Percentiles rank a stretch among this genome's conserved stretches.
These are phyloP conservation scores for Thalassaphorura encarpata DNA, from an alignment of 1,140 invertebrate genomes.

Conservation along the genomic window DNA sequence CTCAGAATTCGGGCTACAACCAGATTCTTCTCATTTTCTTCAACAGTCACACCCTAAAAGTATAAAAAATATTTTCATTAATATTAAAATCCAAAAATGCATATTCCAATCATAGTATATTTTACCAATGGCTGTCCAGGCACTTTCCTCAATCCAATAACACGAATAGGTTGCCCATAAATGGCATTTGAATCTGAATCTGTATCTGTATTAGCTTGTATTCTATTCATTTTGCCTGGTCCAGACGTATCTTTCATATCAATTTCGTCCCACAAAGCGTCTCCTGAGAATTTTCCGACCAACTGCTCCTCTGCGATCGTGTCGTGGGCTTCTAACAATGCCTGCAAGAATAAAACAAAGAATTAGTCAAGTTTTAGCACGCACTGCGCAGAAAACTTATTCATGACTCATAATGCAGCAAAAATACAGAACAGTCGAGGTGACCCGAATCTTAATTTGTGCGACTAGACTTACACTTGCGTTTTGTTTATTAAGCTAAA, in stretches of 20 bases:
- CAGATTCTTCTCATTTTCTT: slow-evolving; percentile 76
- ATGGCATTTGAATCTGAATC: slow-evolving; percentile 10
- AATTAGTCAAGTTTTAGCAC: too few species aligned
- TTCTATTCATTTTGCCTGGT: not conserved
- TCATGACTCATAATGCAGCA: too few species aligned
- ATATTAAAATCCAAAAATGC: not conserved
- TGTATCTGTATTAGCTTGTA: not conserved
- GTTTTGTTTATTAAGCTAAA: too few species aligned
- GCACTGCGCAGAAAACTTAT: too few species aligned
- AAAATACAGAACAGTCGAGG: too few species aligned
- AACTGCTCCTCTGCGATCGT: slow-evolving; percentile 43
- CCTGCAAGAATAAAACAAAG: slow-evolving; percentile 39
- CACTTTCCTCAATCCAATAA: slow-evolving; percentile 79
- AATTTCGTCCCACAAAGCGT: slow-evolving; percentile 27
- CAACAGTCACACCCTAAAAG: slow-evolving; percentile 68
- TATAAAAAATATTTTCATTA: slow-evolving; percentile 5
- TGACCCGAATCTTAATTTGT: too few species aligned
- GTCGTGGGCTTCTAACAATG: slow-evolving; percentile 59
- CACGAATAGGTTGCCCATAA: slow-evolving; percentile 53
- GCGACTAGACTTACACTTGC: too few species aligned
- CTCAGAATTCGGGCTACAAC: slow-evolving; percentile 85
- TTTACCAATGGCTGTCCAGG: slow-evolving; percentile 77
- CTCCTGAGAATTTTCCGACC: slow-evolving; percentile 3
- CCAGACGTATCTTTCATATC: not conserved
- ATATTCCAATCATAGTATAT: not conserved